Evolutionary conservation across 2,113 vertebrate genomes (phyloP).

Genomic region (Chaetorhynchus papuensis): DNA sequence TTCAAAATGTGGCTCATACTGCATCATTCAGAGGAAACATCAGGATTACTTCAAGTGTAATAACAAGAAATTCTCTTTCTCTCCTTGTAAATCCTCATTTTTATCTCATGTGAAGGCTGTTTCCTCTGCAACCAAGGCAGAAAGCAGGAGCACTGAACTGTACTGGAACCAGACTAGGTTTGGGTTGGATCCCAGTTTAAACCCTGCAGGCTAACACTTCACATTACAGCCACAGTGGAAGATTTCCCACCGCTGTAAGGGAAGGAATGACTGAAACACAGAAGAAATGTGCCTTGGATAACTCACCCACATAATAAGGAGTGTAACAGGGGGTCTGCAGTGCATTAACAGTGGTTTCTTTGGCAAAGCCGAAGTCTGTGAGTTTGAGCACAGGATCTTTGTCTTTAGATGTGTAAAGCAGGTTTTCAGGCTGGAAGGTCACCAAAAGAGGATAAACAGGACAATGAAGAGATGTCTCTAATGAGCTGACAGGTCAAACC

Average conservation of each 20-base stretch:
- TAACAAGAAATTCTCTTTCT: neutral
- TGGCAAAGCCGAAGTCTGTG: slow-evolving; percentile 97
- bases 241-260: slow-evolving; percentile 13
- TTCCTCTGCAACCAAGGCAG: neutral
- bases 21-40: neutral
- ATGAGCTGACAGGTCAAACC: neutral
- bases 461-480: neutral
- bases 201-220: neutral
- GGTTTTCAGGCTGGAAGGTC: slow-evolving; percentile 88
- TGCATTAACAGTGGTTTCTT: slow-evolving; percentile 92
- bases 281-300: neutral
- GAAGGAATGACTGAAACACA: neutral
- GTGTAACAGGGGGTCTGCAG: slow-evolving; percentile 97
- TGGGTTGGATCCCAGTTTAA: neutral
- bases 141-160: neutral
- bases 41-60: neutral
- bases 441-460: slow-evolving; percentile 9
- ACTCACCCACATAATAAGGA: slow-evolving; percentile 96
- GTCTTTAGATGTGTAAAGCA: slow-evolving; percentile 88
- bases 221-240: neutral
- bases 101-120: neutral
- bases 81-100: neutral
- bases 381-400: slow-evolving; percentile 87
- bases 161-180: neutral
- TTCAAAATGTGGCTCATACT: neutral